Base-by-base conservation (phyloP, 2,888 invertebrate genomes). In the Physocephala rufipes region DNA sequence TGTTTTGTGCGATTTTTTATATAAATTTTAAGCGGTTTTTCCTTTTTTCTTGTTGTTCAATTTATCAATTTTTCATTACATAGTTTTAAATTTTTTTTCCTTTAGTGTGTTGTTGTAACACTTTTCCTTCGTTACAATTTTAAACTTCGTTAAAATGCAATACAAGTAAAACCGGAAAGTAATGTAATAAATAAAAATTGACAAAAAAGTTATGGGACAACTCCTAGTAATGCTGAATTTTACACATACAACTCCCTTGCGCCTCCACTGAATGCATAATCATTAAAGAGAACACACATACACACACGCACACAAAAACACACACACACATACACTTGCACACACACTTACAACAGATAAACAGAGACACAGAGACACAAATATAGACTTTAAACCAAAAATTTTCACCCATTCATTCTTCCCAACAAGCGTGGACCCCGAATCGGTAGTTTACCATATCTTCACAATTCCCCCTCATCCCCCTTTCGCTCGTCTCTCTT, bases 91-190 rank as follows among this genome's bases (percentile, higher is more conserved):
- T 7, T 36, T 36, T 36, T 36, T 9, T 36, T 36, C 36, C 36
- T 36, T 53, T 53, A 21, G 15, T 24, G 21, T 5, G 24, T 55
- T 26, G 28, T 13, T 16, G 26, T n/a, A 36, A 43, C 21, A 62
- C 26, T 51, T 55, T 55, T 53, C 16, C 49, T 49, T 49, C 49
- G 3, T 19, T 49, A n/a, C 49, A 2, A 30, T 55, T 13, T 53
- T 55, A 55, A 53, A 53, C 66, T 53, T 66, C 66, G 53, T 66
- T 66, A 55, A 66, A 66, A 66, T 28, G 43, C 66, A 66, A 66
- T 55, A 66, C 53, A 55, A 55, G 15, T 36, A 16, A 13, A 21
- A 64, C 21, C 15, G 43, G 28, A 64, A 64, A 24, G 16, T 15
- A 26, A 0, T 16, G 26, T 47, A 64, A 64, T 28, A 49, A 64